These are phyloP conservation scores for Pogonomyrmex californicus DNA, from an alignment of 1,140 invertebrate species.

Conservation along the genomic window DNA sequence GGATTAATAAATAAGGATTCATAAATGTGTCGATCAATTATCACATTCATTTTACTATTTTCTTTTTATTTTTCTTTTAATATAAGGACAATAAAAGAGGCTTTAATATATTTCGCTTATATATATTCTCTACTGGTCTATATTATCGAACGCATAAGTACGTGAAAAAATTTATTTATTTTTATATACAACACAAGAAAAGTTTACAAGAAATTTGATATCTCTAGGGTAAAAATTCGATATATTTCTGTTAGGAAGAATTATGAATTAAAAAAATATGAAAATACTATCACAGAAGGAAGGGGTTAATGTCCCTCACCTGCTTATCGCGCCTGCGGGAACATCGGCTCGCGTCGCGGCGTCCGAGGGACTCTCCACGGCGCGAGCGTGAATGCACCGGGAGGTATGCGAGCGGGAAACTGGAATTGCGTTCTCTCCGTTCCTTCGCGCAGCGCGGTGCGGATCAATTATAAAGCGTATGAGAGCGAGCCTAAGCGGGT, in stretches of 20 bases:
- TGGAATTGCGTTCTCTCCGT: constrained; percentile 52
- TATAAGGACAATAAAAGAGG: too few species aligned
- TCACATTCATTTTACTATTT: too few species aligned
- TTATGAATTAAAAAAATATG: neutral
- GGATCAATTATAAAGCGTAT: constrained; percentile 62
- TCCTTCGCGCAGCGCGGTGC: constrained; percentile 8
- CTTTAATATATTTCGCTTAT: too few species aligned
- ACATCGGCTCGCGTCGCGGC: constrained; percentile 26
- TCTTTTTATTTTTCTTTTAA: too few species aligned
- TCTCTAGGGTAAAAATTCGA: neutral
- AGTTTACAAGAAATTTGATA: neutral
- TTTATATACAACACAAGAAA: too few species aligned
- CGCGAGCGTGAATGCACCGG: constrained; percentile 53
- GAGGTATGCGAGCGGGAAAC: constrained; percentile 57
- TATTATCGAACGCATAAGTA: too few species aligned
- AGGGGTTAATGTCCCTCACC: constrained; percentile 7
- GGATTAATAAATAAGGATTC: too few species aligned
- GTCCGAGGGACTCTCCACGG: constrained; percentile 29
- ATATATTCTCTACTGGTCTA: too few species aligned
- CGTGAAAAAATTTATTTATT: too few species aligned
- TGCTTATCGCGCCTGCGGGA: constrained; percentile 26
- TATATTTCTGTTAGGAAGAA: neutral
- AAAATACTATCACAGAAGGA: neutral
- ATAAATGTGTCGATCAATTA: too few species aligned
- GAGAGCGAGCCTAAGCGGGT: constrained; percentile 12